Evolutionary conservation across 2,888 invertebrate species (phyloP), one percentile per base, ranked within the genome.

Genomic region (Cosmopolites sordidus): DNA sequence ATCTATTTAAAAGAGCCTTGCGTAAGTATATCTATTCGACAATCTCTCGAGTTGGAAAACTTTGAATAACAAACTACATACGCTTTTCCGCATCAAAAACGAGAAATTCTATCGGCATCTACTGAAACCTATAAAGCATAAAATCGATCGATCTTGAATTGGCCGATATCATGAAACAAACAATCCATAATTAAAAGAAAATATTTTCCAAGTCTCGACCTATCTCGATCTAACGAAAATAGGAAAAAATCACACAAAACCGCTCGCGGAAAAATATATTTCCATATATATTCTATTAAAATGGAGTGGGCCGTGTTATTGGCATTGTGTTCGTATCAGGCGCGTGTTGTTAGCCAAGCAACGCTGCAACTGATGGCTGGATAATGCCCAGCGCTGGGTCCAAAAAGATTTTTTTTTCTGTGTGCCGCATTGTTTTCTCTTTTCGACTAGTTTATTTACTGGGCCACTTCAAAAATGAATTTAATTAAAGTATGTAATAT

Each of bases 361-460:
- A 58, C 69, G 64, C 69, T 71, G 71, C 69, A 69, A 63, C 68
- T 70, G 70, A 70, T 70, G 66, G 70, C 68, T 62, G 68, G 66
- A 72, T 71, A 71, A 71, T 70, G 64, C 67, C 59, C 64, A 62
- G 41, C 62, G 58, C 60, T 49, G 65, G 62, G 68, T 68, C 68
- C 66, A 66, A 68, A 67, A 66, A 68, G 68, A 68, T 69, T 69
- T 66, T 66, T 64, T 22, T 22, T 22, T 22, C 8, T 8, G 22
- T 5, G 64, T 64, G 58, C 62, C 57, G 64, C 63, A 69, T 70
- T 71, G 69, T 71, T 70, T 69, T 64, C 65, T 65, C 63, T 65
- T 68, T 66, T 60, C 63, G 60, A 62, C 62, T 62, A 60, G 62
- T 65, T 63, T 65, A 63, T 64, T 62, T 62, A 58, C 40, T 47